A percentile compares a stretch with the other conserved stretches of the same genome.
These are phyloP conservation scores for Cynocephalus volans DNA, from an alignment of 2,113 vertebrate species.

Conservation along the genomic window DNA sequence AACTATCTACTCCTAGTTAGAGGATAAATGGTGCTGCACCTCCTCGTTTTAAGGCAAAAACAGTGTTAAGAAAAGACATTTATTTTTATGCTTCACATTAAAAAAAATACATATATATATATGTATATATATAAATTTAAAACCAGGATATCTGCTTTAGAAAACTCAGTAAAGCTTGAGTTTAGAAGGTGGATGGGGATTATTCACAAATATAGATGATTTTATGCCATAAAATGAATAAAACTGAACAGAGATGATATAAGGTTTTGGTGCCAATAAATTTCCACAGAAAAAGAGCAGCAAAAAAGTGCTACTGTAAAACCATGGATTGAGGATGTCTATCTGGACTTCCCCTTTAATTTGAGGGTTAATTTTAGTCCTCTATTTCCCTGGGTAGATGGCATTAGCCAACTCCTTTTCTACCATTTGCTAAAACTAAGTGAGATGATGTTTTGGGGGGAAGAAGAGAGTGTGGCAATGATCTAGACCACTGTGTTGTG, in stretches of 20 bases:
- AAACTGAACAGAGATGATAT: not conserved
- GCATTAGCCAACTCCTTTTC: not conserved
- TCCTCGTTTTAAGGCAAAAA: constrained; percentile 67
- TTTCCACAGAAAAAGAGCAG: not conserved
- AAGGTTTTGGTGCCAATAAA: not conserved
- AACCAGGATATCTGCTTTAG: constrained; percentile 53
- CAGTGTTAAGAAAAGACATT: constrained; percentile 68
- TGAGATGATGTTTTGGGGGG: not conserved
- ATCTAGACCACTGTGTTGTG: not conserved
- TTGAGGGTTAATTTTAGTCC: not conserved
- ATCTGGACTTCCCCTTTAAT: not conserved
- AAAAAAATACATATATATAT: too few species aligned
- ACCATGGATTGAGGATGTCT: not conserved
- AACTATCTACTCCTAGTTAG: constrained; percentile 60
- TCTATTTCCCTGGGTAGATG: not conserved
- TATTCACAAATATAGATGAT: not conserved
- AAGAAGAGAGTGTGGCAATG: not conserved
- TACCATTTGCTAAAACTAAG: not conserved
- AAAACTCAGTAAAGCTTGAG: constrained; percentile 61
- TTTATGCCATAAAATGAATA: not conserved
- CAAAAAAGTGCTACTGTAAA: not conserved
- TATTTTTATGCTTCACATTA: constrained; percentile 75
- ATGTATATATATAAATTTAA: constrained; percentile 77
- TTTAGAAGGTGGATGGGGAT: not conserved
- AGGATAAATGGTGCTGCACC: constrained; percentile 22